phyloP scores from a whole-genome alignment of 2,113 vertebrate genomes.

The Stomatorhinus ivindoensis region DNA sequence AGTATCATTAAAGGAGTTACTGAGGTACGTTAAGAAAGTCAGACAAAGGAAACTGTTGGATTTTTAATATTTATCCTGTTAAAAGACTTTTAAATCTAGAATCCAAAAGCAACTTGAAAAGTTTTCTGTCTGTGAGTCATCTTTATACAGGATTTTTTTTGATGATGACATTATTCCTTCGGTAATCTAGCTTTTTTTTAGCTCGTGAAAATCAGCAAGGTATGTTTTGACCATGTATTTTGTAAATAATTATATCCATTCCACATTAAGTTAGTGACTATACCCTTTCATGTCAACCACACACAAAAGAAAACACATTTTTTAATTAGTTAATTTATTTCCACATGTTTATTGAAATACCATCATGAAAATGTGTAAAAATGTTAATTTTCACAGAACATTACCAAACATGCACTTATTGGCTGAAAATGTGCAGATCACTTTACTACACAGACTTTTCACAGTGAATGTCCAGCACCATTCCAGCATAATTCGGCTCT shows the following conservation, averaged over 20 bases:
- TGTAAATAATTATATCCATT: background rate
- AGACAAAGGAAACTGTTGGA: background rate
- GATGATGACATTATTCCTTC: background rate
- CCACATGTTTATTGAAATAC: slow-evolving; percentile 38
- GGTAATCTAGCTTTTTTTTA: background rate
- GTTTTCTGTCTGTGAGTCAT: background rate
- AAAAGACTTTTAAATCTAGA: background rate
- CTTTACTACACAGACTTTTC: background rate
- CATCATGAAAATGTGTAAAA: slow-evolving; percentile 36
- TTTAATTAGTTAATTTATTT: slow-evolving; percentile 42
- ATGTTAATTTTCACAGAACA: slow-evolving; percentile 16
- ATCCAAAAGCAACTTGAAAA: background rate
- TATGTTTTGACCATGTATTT: background rate
- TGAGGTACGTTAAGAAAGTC: background rate
- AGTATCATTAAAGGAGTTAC: background rate
- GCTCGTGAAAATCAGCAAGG: background rate
- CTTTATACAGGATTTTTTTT: background rate
- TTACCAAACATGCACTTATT: slow-evolving; percentile 24
- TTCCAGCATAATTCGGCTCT: background rate
- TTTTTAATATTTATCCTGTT: background rate
- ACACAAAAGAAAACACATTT: slow-evolving; percentile 22
- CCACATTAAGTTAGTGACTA: background rate
- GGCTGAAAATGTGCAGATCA: background rate
- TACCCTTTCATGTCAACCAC: background rate
- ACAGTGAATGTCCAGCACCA: background rate